A percentile compares a stretch with the other conserved stretches of the same genome.
Conservation (phyloP, 2,888 invertebrate species). For the Leucophenga montana region DNA sequence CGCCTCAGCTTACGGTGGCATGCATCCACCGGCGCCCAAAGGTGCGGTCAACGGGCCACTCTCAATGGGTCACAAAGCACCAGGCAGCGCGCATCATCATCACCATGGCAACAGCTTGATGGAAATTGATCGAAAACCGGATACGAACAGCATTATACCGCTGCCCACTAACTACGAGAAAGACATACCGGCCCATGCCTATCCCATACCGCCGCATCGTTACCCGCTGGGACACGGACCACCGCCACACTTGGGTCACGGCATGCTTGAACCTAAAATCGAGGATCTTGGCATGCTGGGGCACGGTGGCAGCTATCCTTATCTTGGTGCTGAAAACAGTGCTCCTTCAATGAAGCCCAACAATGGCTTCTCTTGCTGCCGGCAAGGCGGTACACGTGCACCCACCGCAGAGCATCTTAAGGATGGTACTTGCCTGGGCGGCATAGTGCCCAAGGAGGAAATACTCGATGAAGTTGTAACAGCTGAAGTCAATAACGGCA, state of each 20-base stretch:
- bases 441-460: conserved; percentile 82
- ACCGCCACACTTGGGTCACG: conserved; percentile 57
- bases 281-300: conserved; percentile 65
- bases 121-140: conserved; percentile 71
- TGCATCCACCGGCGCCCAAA: conserved; percentile 43
- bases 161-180: conserved; percentile 73
- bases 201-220: conserved; percentile 72
- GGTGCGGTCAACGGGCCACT: conserved; percentile 46
- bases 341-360: conserved; percentile 74
- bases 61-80: conserved; percentile 33
- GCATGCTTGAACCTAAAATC: conserved; percentile 65
- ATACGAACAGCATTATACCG: conserved; percentile 70
- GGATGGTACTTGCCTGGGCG: conserved; percentile 83
- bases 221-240: conserved; percentile 62
- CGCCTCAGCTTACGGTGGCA: conserved; percentile 57
- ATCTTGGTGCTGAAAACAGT: conserved; percentile 81
- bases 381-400: conserved; percentile 82
- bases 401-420: conserved; percentile 83
- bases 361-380: conserved; percentile 82
- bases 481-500: conserved; percentile 69
- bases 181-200: conserved; percentile 73
- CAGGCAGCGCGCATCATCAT: conserved; percentile 32
- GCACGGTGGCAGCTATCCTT: conserved; percentile 74
- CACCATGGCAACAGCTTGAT: conserved; percentile 64
- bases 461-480: conserved; percentile 76